These are phyloP conservation scores for Lates calcarifer DNA, from an alignment of 2,113 vertebrate species.

Conservation along the genomic window DNA sequence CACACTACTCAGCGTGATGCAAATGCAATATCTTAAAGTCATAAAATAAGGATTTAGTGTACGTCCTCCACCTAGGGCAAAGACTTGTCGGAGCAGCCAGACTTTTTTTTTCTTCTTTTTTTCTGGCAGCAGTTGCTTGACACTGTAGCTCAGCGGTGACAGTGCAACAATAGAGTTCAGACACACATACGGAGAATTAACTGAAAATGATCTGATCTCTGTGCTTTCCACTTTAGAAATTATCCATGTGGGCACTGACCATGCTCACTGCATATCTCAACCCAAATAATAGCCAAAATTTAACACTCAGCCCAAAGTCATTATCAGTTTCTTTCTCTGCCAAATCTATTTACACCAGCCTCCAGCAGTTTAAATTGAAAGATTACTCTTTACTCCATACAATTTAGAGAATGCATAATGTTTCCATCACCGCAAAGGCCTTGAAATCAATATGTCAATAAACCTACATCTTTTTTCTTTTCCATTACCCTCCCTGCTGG, in stretches of 20 bases:
- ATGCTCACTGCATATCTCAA: slow-evolving; percentile 40
- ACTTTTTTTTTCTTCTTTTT: slow-evolving; percentile 1
- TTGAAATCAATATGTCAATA: slow-evolving; percentile 77
- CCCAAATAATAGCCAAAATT: slow-evolving; percentile 48
- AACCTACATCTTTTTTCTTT: slow-evolving; percentile 60
- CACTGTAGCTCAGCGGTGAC: slow-evolving; percentile 18
- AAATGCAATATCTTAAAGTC: slow-evolving; percentile 50
- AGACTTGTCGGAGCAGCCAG: slow-evolving; percentile 5
- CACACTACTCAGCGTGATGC: slow-evolving; percentile 11
- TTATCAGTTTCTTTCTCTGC: slow-evolving; percentile 63
- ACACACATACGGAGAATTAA: slow-evolving; percentile 22
- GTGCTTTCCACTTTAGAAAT: slow-evolving; percentile 44
- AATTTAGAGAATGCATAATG: slow-evolving; percentile 66
- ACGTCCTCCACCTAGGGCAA: neutral
- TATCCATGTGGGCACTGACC: slow-evolving; percentile 35
- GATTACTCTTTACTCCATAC: slow-evolving; percentile 75
- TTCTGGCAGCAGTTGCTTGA: slow-evolving; percentile 28
- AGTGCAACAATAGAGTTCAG: slow-evolving; percentile 35
- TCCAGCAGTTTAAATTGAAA: slow-evolving; percentile 69
- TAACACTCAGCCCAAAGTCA: slow-evolving; percentile 56
- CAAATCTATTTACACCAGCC: slow-evolving; percentile 67
- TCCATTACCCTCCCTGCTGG: slow-evolving; percentile 39
- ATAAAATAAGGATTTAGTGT: slow-evolving; percentile 46
- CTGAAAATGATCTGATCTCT: slow-evolving; percentile 29
- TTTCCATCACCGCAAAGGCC: slow-evolving; percentile 66